phyloP scores from a whole-genome alignment of 2,888 invertebrate species.

The Dermolepida albohirtum region DNA sequence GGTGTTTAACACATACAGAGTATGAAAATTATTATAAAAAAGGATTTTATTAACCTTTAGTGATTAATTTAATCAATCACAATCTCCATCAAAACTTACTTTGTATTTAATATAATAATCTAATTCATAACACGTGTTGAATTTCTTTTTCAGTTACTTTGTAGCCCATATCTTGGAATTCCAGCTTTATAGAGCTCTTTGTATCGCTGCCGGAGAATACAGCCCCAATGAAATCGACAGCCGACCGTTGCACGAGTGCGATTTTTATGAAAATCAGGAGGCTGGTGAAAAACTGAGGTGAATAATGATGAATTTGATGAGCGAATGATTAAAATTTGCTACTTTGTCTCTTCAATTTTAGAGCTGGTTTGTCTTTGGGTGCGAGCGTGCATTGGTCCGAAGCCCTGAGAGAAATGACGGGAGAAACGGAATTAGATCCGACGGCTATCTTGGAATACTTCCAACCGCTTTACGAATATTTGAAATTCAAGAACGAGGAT shows the following conservation, averaged over 20 bases:
- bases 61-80: too few relatives aligned
- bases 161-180: conserved; percentile 82
- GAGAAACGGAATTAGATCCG: conserved; percentile 68
- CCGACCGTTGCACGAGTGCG: conserved; percentile 53
- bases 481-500: conserved; percentile 52
- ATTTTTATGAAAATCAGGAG: conserved; percentile 53
- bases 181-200: conserved; percentile 79
- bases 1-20: too few relatives aligned
- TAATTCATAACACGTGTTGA: too few relatives aligned
- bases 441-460: conserved; percentile 70
- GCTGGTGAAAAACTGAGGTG: conserved; percentile 69
- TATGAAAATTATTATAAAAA: too few relatives aligned
- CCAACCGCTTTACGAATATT: conserved; percentile 68
- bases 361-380: conserved; percentile 66
- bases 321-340: neutral
- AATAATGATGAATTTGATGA: neutral
- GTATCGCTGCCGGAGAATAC: conserved; percentile 74
- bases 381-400: conserved; percentile 69
- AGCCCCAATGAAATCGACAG: conserved; percentile 64
- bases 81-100: too few relatives aligned
- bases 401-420: conserved; percentile 70
- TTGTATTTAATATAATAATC: too few relatives aligned
- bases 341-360: conserved; percentile 54
- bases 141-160: conserved; percentile 65
- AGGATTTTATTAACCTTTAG: too few relatives aligned